Evolutionary conservation across 2,888 invertebrate species (phyloP), one percentile per base, ranked within the genome.

Genomic region (Hydriomena furcata): DNA sequence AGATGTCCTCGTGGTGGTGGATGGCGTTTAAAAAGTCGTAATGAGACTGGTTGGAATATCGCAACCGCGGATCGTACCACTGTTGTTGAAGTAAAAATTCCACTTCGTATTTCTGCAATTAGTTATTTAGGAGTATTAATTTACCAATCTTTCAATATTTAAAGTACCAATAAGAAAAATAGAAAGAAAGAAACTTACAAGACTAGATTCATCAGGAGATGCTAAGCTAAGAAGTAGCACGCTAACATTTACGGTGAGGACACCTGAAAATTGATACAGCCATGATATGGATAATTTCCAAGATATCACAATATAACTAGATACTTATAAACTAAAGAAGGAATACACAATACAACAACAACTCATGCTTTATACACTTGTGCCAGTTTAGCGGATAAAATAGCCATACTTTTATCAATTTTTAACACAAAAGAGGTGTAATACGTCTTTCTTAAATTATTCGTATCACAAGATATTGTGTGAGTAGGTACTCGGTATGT

Each of bases 181-280:
- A 56, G 24, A 58, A 53, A 43, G 31, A 52, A 42, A 58, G 58
- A 58, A 68, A 93, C 95, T 96, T 93, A 97, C 97, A 94, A 98
- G 93, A 92, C 97, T 97, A 79, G 97, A 97, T 91, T 98, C 98
- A 91, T 98, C 98, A 65, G 98, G 98, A 68, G 98, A 98, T 73
- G 97, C 97, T 91, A 98, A 93, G 91, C 97, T 97, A 81, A 98
- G 94, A 76, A 98, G 94, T 84, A 97, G 92, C 70, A 98, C 97
- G 91, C 97, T 97, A 84, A 98, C 97, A 91, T 97, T 97, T 66
- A 98, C 97, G 73, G 95, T 95, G 88, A 97, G 93, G 76, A 96
- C 95, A 90, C 96, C 97, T 97, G 93, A 74, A 95, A 89, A 77
- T 40, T 52, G 47, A 58, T 45, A 61, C 52, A 58, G 55, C 52